Conservation (phyloP, 2,113 vertebrate genomes). For the Saguinus midas region DNA sequence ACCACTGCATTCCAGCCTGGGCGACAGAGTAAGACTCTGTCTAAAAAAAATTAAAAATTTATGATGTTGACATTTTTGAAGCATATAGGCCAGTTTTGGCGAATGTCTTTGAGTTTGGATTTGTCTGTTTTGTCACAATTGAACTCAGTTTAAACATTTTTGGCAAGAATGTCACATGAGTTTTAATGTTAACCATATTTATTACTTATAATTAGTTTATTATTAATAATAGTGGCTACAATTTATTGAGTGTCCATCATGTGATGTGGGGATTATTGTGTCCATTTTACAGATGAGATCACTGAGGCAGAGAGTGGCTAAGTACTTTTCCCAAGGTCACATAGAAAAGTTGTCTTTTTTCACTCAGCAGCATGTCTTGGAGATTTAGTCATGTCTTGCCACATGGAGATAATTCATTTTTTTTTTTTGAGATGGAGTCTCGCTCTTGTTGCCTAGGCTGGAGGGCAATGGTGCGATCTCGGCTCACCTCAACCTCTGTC, state of each 20-base stretch:
- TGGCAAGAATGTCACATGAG: neutral
- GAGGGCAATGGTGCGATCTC: no score
- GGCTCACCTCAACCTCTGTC: no score
- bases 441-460: no score
- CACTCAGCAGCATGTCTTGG: neutral
- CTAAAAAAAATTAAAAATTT: neutral
- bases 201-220: conserved; percentile 3
- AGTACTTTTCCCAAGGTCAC: neutral
- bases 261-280: neutral
- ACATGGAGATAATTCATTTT: neutral
- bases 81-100: neutral
- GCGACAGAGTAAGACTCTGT: no score
- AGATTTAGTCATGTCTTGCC: neutral
- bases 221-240: neutral
- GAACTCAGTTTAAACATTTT: neutral
- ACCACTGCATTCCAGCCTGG: no score
- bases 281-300: conserved; percentile 15
- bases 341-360: neutral
- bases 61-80: neutral
- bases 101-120: neutral
- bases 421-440: neutral
- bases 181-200: conserved; percentile 1
- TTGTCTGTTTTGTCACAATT: neutral
- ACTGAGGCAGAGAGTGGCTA: neutral
- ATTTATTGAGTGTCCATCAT: neutral